Evolutionary conservation across 1,140 invertebrate species (phyloP).

Genomic region (Drosophila persimilis): DNA sequence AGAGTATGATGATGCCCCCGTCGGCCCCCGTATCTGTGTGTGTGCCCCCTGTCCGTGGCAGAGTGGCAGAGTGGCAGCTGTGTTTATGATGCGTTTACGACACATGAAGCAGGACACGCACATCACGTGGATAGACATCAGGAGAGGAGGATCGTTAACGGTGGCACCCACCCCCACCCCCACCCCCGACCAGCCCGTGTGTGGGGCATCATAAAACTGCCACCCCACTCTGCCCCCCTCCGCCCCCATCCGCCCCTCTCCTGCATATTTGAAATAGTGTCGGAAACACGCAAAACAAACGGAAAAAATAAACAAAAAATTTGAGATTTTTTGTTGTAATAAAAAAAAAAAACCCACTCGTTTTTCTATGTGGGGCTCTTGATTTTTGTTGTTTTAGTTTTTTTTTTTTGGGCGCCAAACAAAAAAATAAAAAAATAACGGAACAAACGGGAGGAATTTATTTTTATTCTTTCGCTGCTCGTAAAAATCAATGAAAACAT

Average conservation of each 20-base stretch:
- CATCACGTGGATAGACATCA: constrained; percentile 10
- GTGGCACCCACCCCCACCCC: too few relatives aligned
- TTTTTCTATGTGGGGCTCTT: too few relatives aligned
- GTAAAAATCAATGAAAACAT: constrained; percentile 80
- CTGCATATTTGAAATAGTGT: constrained; percentile 12
- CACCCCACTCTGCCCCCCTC: constrained; percentile 1
- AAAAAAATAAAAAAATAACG: constrained; percentile 15
- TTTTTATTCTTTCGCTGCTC: constrained; percentile 71
- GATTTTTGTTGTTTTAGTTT: constrained; percentile 11
- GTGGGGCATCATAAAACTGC: constrained; percentile 49
- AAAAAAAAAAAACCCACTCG: background rate
- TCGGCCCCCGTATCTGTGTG: too few relatives aligned
- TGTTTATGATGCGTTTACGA: constrained; percentile 76
- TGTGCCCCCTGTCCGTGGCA: background rate
- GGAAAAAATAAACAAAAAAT: constrained; percentile 27
- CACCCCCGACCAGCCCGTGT: background rate
- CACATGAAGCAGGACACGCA: constrained; percentile 61
- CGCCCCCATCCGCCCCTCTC: background rate
- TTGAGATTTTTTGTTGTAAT: constrained; percentile 23
- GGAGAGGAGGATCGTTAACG: constrained; percentile 10
- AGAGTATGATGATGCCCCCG: constrained; percentile 29
- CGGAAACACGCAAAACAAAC: constrained; percentile 37
- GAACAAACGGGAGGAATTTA: constrained; percentile 60
- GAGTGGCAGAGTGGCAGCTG: constrained; percentile 38
- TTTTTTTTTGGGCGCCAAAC: background rate